Evolutionary conservation across 2,888 invertebrate species (phyloP), one percentile per base, ranked within the genome.

Genomic region (Lathronympha strigana): DNA sequence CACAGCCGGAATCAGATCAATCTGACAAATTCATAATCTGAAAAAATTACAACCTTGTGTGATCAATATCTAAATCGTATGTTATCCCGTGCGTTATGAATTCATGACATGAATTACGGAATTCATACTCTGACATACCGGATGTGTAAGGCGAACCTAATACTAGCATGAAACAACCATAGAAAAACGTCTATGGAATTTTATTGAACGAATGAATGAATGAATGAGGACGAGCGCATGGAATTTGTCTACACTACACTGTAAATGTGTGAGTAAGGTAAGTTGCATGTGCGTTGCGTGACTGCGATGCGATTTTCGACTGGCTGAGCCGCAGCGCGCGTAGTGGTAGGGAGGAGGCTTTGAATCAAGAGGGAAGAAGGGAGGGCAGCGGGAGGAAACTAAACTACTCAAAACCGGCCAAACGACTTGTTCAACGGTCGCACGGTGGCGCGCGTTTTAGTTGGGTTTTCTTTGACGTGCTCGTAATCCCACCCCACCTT

Each of bases 361-460:
- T 76, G 81, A 80, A 78, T 73, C 72, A 72, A 76, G 76, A 76
- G 81, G 78, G 77, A 77, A 83, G 79, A 81, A 77, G 84, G 84
- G 76, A 81, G 81, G 80, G 78, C 73, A 68, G 75, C 72, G 78
- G 75, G 79, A 76, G 77, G 77, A 76, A 80, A 80, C 72, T 75
- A 76, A 72, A 76, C 69, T 70, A 69, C 69, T 79, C 77, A 73
- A 86, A 92, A 91, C 92, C 88, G 88, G 90, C 86, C 87, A 85
- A 89, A 90, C 91, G 78, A 66, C 66, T 85, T 84, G 83, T 84
- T 78, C 90, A 91, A 91, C 92, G 91, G 92, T 88, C 88, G 90
- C 80, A 82, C 84, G 73, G 80, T 72, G 76, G 82, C 83, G 89
- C 87, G 87, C 77, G 82, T 84, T 85, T 88, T 86, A 81, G 82